Evolutionary conservation across 2,113 vertebrate genomes (phyloP).

Genomic region (Chaetodon trifascialis): DNA sequence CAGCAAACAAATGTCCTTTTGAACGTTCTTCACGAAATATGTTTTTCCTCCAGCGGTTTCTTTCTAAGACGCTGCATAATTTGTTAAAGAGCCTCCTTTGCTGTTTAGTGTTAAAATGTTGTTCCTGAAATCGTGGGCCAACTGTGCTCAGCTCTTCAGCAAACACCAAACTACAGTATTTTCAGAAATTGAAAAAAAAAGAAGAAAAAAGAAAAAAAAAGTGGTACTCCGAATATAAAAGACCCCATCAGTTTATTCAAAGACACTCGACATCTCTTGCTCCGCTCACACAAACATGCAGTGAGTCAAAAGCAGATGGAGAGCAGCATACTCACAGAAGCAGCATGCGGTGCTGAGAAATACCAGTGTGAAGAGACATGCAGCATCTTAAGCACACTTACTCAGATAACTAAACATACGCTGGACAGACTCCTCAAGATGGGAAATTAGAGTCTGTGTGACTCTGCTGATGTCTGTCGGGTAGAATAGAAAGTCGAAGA

Average conservation of each 20-base stretch:
- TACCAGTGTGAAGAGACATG: constrained; percentile 77
- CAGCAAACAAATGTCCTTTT: not conserved
- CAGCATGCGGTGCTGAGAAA: constrained; percentile 76
- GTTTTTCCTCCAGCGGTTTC: constrained; percentile 8
- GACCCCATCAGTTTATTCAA: constrained; percentile 77
- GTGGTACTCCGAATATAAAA: constrained; percentile 74
- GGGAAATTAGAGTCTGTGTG: constrained; percentile 58
- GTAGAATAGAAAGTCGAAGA: constrained; percentile 50
- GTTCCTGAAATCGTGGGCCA: constrained; percentile 46
- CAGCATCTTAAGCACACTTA: constrained; percentile 82
- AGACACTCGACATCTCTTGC: constrained; percentile 78
- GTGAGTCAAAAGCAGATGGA: constrained; percentile 80
- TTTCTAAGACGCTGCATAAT: constrained; percentile 19
- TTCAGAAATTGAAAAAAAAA: constrained; percentile 43
- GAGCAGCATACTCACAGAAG: constrained; percentile 79
- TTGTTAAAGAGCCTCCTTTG: constrained; percentile 17
- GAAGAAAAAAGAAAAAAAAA: constrained; percentile 44
- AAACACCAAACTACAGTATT: constrained; percentile 68
- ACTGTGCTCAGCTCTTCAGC: constrained; percentile 62
- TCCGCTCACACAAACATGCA: constrained; percentile 76
- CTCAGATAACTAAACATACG: constrained; percentile 71
- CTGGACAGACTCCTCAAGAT: constrained; percentile 61
- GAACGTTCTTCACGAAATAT: not conserved
- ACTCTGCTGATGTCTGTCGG: constrained; percentile 35
- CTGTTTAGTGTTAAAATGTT: constrained; percentile 47